Base-by-base conservation (phyloP, 2,113 vertebrate genomes). In the Oryzias melastigma region DNA sequence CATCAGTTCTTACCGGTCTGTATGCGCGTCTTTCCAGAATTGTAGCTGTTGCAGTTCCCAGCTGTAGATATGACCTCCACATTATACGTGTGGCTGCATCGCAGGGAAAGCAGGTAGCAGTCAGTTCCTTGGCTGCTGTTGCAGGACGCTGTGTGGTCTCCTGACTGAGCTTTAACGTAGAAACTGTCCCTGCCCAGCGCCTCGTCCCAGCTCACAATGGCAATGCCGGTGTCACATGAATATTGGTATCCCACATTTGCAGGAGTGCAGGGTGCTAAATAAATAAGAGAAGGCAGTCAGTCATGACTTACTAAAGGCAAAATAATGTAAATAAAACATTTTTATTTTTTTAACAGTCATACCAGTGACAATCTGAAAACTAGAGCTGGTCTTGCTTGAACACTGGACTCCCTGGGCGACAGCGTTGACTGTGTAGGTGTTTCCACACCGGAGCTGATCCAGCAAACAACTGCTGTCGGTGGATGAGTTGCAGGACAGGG, bases 261-360 rank as follows among this genome's bases (percentile, higher is more conserved):
- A 29, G 91, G 91, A 17, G 85, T 84, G 20, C 91, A 92, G 7
- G 91, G 91, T 0, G 80, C 91, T 92, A 69, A 3, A 7, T 92
- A 69, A 4, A 7, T 20, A 52, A 54, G 44, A 73, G 58, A 29
- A 25, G 46, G 27, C 44, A 42, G 41, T 63, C 56, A 58, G n/a
- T 35, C 35, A 12, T 12, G 8, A 35, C 7, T 35, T 12, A 35
- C 35, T 12, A 12, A 12, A 35, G 35, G 12, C 35, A 12, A 35
- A 2, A 35, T 12, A 35, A 35, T 12, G 29, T 10, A 35, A 35
- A 35, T 10, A 13, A 35, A 35, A 35, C 8, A 35, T 12, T 12
- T 10, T 35, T 10, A 35, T 8, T 35, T 35, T 10, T 8, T 35
- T 2, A 10, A 5, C 2, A 4, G 4, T 24, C 6, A 20, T 58